phyloP scores from a whole-genome alignment of 2,797 vertebrate species.

The Setipinna tenuifilis region DNA sequence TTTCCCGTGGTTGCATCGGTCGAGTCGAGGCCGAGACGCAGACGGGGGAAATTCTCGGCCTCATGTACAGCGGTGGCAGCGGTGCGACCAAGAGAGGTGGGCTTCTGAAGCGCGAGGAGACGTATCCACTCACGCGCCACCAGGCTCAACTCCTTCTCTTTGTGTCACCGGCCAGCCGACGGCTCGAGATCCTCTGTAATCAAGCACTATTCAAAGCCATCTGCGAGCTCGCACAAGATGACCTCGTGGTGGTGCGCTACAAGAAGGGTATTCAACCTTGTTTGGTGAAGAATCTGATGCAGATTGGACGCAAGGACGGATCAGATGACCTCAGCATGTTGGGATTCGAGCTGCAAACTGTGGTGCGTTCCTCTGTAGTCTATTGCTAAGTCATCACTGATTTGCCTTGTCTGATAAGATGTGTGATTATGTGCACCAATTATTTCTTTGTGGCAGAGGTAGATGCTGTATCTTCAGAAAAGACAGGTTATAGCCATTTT shows the following conservation, averaged over 20 bases:
- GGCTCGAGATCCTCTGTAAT: slow-evolving; percentile 75
- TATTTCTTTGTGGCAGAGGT: too few relatives aligned
- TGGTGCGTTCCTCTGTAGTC: slow-evolving; percentile 62
- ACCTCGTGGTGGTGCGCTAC: slow-evolving; percentile 75
- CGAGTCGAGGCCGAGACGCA: slow-evolving; percentile 61
- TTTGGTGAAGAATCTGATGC: slow-evolving; percentile 76
- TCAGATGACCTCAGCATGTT: slow-evolving; percentile 73
- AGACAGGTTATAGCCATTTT: too few relatives aligned
- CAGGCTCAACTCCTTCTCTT: slow-evolving; percentile 80
- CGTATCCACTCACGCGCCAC: slow-evolving; percentile 69
- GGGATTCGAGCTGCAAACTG: slow-evolving; percentile 76
- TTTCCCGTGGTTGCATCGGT: slow-evolving; percentile 70
- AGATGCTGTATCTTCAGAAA: too few relatives aligned
- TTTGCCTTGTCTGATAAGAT: neutral
- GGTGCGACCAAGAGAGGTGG: slow-evolving; percentile 62
- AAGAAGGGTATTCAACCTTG: slow-evolving; percentile 69
- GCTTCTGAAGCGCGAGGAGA: slow-evolving; percentile 66
- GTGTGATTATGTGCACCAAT: neutral
- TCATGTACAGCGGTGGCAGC: slow-evolving; percentile 59
- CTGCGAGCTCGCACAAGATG: slow-evolving; percentile 71
- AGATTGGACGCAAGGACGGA: slow-evolving; percentile 69
- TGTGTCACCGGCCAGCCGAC: slow-evolving; percentile 59
- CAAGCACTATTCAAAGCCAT: slow-evolving; percentile 76
- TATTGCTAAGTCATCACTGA: neutral
- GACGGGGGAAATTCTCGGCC: slow-evolving; percentile 64